Evolutionary conservation across 2,797 vertebrate genomes (phyloP).

Genomic region (Gallinago stenura): DNA sequence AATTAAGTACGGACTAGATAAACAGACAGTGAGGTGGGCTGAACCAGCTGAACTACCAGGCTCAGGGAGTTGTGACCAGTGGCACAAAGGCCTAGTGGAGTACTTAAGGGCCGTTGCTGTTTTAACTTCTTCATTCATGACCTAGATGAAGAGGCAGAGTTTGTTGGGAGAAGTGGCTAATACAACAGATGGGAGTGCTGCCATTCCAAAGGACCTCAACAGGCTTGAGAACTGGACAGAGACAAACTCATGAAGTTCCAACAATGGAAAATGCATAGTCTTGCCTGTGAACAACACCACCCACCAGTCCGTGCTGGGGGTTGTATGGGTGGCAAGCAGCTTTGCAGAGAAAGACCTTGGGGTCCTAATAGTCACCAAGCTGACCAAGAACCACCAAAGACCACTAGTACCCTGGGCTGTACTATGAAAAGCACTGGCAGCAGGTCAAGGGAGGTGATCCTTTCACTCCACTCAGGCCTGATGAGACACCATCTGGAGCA

Average conservation of each 20-base stretch:
- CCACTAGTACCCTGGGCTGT: not conserved
- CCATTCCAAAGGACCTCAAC: not conserved
- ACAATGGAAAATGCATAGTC: not conserved
- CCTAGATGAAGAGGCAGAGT: not conserved
- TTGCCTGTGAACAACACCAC: not conserved
- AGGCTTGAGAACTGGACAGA: not conserved
- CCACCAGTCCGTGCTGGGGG: not conserved
- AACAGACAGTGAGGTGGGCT: not conserved
- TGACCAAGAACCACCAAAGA: not conserved
- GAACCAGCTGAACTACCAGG: not conserved
- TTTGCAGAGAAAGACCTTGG: not conserved
- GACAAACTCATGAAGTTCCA: not conserved
- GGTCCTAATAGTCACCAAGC: not conserved
- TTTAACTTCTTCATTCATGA: not conserved
- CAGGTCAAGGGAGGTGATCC: not conserved
- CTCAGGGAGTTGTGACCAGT: accelerated
- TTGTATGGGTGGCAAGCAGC: not conserved
- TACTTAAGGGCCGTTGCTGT: not conserved
- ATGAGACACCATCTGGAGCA: not conserved
- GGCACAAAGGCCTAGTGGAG: not conserved
- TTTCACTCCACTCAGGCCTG: not conserved
- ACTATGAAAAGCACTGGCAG: not conserved
- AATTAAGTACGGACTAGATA: not conserved
- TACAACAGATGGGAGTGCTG: not conserved
- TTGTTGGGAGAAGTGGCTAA: not conserved